Evolutionary conservation across 2,797 vertebrate genomes (phyloP), one percentile per base, ranked within the genome.

Genomic region (Eidolon dupreanum): DNA sequence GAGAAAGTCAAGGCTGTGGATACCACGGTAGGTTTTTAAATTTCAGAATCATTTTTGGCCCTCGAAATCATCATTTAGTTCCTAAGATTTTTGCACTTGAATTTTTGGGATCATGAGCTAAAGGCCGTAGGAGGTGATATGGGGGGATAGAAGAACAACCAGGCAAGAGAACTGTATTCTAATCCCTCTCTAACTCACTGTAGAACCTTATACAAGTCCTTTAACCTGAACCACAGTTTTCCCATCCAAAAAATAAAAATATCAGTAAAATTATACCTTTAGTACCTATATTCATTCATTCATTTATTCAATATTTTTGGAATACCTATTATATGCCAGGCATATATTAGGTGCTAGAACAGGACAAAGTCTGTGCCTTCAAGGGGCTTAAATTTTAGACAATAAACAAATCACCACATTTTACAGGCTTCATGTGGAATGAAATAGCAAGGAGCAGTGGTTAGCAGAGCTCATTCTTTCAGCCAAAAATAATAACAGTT

Each of bases 1-100:
- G 88, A 98, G 61, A 97, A 98, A 4, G 99, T 99, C 96, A 98
- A 96, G 55, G 98, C 99, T 59, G 98, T 99, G 98, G 99, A 99
- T 97, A 99, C 99, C 31, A 99, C 99, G 97, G 99, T 99, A 99
- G 98, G 99, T 95, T 97, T 97, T 97, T 92, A 96, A 96, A 88
- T 98, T 97, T 96, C 96, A 96, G 24, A 84, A 57, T 87, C 49
- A 16, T 73, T 79, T 78, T 49, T 57, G 33, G 33, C 43, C 78
- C 26, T 63, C 77, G 86, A 53, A 71, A 49, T 70, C 24, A 11
- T 98, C 86, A 79, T 94, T 96, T 95, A 96, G 88, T 97, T 95
- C 83, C 95, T 95, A 94, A 96, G 43, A 95, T 82, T 78, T 87
- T 87, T 85, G 51, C 74, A 84, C 17, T 95, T 97, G 96, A 95